These are phyloP conservation scores for Scaptomyza parva DNA, from an alignment of 2,888 invertebrate genomes.

Conservation along the genomic window DNA sequence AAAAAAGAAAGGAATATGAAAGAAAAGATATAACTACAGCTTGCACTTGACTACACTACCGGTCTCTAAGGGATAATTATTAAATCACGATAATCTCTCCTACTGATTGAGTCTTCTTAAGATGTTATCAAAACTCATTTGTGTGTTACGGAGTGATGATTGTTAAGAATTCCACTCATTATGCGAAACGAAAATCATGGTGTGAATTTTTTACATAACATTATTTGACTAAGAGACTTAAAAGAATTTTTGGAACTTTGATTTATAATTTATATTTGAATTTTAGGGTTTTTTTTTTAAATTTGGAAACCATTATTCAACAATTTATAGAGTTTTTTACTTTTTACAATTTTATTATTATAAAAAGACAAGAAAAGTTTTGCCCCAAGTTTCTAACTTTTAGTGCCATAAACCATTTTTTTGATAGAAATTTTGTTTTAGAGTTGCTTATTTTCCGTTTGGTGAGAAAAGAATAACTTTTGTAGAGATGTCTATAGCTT, in stretches of 20 bases:
- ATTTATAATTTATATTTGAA: not conserved
- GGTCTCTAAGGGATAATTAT: constrained; percentile 43
- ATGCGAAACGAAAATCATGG: not conserved
- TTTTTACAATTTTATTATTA: no score
- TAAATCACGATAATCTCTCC: constrained; percentile 34
- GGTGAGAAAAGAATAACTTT: not conserved
- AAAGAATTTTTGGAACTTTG: not conserved
- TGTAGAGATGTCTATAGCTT: not conserved
- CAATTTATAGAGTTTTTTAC: no score
- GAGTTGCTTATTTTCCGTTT: not conserved
- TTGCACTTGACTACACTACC: constrained; percentile 64
- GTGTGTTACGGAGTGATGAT: constrained; percentile 31
- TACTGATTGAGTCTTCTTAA: constrained; percentile 26
- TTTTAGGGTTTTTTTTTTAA: no score
- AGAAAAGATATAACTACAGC: constrained; percentile 22
- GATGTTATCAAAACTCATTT: constrained; percentile 42
- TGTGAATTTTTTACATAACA: not conserved
- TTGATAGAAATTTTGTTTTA: not conserved
- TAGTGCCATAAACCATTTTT: no score
- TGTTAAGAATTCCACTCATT: constrained; percentile 22
- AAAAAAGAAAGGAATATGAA: constrained; percentile 2
- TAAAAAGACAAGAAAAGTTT: no score
- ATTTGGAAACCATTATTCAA: no score
- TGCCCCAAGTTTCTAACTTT: no score
- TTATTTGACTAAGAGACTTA: not conserved